Evolutionary conservation across 2,797 vertebrate species (phyloP), one percentile per base, ranked within the genome.

Genomic region (Notolepis coatsorum): DNA sequence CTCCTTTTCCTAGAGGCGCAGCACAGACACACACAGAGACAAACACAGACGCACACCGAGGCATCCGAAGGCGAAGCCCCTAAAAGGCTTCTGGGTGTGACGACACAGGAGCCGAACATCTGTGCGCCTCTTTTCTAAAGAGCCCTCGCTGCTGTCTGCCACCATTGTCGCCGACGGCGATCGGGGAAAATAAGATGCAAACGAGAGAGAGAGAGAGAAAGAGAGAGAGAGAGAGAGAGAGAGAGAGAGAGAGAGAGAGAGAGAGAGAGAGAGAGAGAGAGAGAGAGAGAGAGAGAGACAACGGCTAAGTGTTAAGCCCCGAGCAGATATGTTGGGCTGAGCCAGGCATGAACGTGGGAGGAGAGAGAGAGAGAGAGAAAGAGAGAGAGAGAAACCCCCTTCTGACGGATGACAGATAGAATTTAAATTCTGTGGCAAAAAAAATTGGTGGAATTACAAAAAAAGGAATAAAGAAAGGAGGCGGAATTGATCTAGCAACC

Each of bases 51-150:
- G n/a, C n/a, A 48, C 2, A 15, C 27, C 12, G 10, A 8, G 7
- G n/a, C n/a, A 45, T 1, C 9, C 23, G 51, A 52, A 46, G 1
- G 54, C 27, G 28, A n/a, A n/a, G 65, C 65, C 68, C 68, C 47
- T 59, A 69, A 75, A 73, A 71, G 54, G 46, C 74, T 24, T 25
- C n/a, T 25, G 4, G 5, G 43, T n/a, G 51, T 46, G 35, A 72
- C 47, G n/a, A 52, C 49, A 4, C 20, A 13, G 9, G 20, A n/a
- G 51, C 60, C 24, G 60, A 50, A 61, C 49, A 62, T 48, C 52
- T 57, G 63, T 57, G 57, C 65, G 68, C 25, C 47, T 63, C 51
- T 43, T n/a, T n/a, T 35, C 33, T 35, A 8, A 10, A 33, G 55
- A 62, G 67, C 52, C 13, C 43, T 41, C 62, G 61, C 30, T 31